Evolutionary conservation across 1,140 invertebrate species (phyloP), one percentile per base, ranked within the genome.

Genomic region (Drosophila busckii): DNA sequence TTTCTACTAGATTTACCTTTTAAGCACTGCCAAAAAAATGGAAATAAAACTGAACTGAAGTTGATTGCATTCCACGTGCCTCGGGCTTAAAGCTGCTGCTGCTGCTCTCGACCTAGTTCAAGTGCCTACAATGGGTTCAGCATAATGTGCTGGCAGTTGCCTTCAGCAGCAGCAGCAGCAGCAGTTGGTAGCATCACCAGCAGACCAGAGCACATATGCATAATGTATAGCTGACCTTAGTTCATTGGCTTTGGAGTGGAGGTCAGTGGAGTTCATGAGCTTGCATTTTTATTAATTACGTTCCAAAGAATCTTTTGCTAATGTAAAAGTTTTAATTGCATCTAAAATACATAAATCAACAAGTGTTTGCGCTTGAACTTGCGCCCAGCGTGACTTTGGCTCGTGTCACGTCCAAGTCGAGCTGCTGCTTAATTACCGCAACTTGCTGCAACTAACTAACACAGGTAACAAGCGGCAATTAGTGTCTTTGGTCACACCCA

Each of bases 11-110:
- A 28, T 20, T 54, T 37, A 32, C 23, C 41, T 38, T 48, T 56
- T 56, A 34, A 42, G 42, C 53, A 58, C 58, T 46, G 46, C 59
- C 56, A 62, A 62, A 42, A 62, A 56, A 56, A 62, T n/a, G n/a
- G n/a, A n/a, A n/a, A n/a, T n/a, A n/a, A n/a, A n/a, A n/a, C n/a
- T n/a, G n/a, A n/a, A n/a, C n/a, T n/a, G n/a, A n/a, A 62, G 41
- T 62, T 62, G 59, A 62, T 62, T 62, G 59, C 59, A 41, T 62
- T 62, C 56, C 42, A 62, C 59, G 56, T 42, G 44, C 52, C 13
- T 32, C 10, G 26, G 20, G 54, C 29, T 38, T n/a, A 3, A 34
- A 7, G 7, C 16, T 2, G 17, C 23, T 9, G 15, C 28, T 19
- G 45, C 48, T 44, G n/a, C n/a, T 26, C 40, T 60, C 56, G 56